Conservation (phyloP, 2,113 vertebrate genomes). For the rabbit (Oryctolagus cuniculus) region DNA sequence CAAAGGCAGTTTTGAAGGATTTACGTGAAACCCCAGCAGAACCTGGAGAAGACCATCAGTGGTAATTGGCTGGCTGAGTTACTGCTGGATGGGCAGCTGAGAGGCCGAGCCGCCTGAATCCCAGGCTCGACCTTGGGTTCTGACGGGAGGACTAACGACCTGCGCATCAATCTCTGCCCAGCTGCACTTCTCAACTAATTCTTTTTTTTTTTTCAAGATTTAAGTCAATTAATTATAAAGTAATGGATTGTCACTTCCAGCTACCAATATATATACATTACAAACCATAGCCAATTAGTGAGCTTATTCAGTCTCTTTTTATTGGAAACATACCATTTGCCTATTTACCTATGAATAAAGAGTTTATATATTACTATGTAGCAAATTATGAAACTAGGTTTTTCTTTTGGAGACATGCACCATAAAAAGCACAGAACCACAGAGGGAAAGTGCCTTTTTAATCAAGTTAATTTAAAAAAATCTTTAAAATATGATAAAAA, state of each 20-base stretch:
- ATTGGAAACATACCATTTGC: slow-evolving; percentile 46
- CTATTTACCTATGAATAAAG: slow-evolving; percentile 37
- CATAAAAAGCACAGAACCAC: neutral
- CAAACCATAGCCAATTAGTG: slow-evolving; percentile 64
- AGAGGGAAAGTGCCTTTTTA: neutral
- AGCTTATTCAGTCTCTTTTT: slow-evolving; percentile 5
- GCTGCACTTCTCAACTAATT: slow-evolving; percentile 74
- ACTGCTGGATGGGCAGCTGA: slow-evolving; percentile 45
- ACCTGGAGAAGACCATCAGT: slow-evolving; percentile 35
- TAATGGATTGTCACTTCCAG: slow-evolving; percentile 74
- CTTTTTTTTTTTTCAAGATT: slow-evolving; percentile 75
- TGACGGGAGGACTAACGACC: slow-evolving; percentile 4
- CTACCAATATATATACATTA: slow-evolving; percentile 68
- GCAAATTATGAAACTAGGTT: neutral
- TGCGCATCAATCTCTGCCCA: slow-evolving; percentile 66
- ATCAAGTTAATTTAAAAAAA: slow-evolving; percentile 22
- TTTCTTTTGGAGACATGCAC: neutral
- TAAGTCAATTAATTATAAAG: slow-evolving; percentile 78
- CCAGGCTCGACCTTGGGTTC: slow-evolving; percentile 71
- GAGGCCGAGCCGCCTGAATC: slow-evolving; percentile 46
- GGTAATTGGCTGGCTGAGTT: slow-evolving; percentile 57
- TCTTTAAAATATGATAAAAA: too few species aligned
- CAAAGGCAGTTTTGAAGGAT: slow-evolving; percentile 48
- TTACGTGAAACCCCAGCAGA: slow-evolving; percentile 47
- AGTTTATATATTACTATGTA: neutral